These are phyloP conservation scores for Tachycineta bicolor DNA, from an alignment of 2,113 vertebrate species.

Conservation along the genomic window DNA sequence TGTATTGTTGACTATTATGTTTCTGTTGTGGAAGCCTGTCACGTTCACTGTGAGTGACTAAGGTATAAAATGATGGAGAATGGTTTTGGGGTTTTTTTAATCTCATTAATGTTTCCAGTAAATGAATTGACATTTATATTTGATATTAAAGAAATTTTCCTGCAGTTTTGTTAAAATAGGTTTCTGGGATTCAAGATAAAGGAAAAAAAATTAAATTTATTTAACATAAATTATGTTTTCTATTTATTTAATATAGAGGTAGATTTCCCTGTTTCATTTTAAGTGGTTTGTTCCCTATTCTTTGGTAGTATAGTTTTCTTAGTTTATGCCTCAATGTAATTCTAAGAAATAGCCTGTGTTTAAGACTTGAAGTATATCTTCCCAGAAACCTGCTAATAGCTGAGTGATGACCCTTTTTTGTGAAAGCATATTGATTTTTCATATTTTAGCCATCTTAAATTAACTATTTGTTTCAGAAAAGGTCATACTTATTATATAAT, in stretches of 20 bases:
- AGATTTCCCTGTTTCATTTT: neutral
- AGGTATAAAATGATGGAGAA: neutral
- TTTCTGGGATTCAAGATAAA: neutral
- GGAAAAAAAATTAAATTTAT: neutral
- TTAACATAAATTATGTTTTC: neutral
- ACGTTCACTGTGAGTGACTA: neutral
- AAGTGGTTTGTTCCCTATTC: rapidly evolving
- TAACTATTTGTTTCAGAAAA: neutral
- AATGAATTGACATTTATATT: neutral
- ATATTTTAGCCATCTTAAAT: neutral
- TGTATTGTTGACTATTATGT: neutral
- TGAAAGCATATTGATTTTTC: neutral
- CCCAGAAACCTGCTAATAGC: neutral
- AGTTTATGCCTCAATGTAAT: neutral
- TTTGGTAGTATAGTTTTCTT: neutral
- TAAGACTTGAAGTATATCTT: neutral
- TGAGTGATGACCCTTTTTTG: neutral
- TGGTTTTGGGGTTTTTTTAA: neutral
- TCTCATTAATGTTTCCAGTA: neutral
- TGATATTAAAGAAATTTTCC: neutral
- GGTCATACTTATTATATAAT: neutral
- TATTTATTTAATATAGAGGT: neutral
- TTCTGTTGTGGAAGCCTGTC: neutral
- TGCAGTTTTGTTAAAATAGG: neutral
- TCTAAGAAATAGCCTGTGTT: neutral